Percentiles rank a stretch among this genome's conserved stretches.
phyloP scores from a whole-genome alignment of 2,888 invertebrate species.

The Oscheius onirici region DNA sequence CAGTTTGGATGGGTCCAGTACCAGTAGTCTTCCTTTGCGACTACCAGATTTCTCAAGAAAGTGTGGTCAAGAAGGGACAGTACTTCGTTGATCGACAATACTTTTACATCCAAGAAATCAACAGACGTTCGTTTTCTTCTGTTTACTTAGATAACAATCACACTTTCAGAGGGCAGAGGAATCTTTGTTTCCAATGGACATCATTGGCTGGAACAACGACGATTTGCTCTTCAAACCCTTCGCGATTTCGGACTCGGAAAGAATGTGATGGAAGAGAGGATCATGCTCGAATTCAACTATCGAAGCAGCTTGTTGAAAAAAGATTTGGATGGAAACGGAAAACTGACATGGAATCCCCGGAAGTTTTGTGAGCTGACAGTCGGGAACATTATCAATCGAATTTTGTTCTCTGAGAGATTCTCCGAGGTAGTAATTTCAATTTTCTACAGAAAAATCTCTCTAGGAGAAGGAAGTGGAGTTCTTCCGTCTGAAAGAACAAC shows the following conservation, averaged over 20 bases:
- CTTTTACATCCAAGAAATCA: constrained; percentile 1
- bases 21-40: background rate
- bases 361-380: constrained; percentile 7
- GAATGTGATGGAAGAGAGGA: constrained; percentile 25
- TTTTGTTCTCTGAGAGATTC: constrained; percentile 22
- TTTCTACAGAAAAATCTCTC: background rate
- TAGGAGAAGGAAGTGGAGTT: constrained; percentile 21
- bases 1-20: constrained; percentile 14
- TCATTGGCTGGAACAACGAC: constrained; percentile 17
- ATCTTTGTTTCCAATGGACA: constrained; percentile 17
- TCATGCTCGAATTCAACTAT: constrained; percentile 22
- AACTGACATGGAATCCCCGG: background rate
- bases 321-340: background rate
- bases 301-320: background rate
- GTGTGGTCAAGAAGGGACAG: constrained; percentile 7
- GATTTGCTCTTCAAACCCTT: constrained; percentile 26
- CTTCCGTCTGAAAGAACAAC: background rate
- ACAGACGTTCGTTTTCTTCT: background rate
- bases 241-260: constrained; percentile 19
- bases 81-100: constrained; percentile 1
- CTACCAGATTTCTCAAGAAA: background rate
- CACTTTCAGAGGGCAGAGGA: constrained; percentile 10
- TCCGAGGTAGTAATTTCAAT: background rate
- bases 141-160: background rate
- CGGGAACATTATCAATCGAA: constrained; percentile 28